Conservation (phyloP, 2,113 vertebrate species). For the Natator depressus region DNA sequence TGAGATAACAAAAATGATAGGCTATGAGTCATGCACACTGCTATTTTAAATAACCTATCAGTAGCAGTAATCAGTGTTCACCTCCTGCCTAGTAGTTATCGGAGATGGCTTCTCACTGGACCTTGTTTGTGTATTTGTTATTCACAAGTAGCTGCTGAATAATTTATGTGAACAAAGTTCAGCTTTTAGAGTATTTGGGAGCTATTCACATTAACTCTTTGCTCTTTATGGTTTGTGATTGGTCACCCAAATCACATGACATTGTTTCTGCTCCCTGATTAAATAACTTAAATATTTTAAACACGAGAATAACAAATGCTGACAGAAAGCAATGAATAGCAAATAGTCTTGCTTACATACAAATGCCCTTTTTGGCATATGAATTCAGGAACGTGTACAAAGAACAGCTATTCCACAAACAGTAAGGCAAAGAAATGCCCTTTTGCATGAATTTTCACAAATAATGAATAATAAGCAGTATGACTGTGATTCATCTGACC, state of each 20-base stretch:
- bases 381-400: not conserved
- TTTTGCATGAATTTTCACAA: not conserved
- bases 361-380: not conserved
- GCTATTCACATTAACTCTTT: not conserved
- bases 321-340: not conserved
- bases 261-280: not conserved
- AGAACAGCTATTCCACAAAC: not conserved
- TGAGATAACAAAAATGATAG: no score
- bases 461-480: not conserved
- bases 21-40: no score
- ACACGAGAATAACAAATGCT: not conserved
- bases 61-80: not conserved
- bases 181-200: not conserved
- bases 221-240: not conserved
- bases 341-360: not conserved
- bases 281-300: not conserved
- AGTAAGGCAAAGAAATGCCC: not conserved
- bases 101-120: not conserved
- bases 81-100: not conserved
- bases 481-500: not conserved
- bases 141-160: not conserved
- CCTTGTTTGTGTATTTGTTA: not conserved
- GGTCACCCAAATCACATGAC: not conserved
- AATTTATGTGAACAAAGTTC: not conserved
- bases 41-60: not conserved